These are phyloP conservation scores for Itoplectis maculator DNA, from an alignment of 2,888 invertebrate genomes.

Conservation along the genomic window DNA sequence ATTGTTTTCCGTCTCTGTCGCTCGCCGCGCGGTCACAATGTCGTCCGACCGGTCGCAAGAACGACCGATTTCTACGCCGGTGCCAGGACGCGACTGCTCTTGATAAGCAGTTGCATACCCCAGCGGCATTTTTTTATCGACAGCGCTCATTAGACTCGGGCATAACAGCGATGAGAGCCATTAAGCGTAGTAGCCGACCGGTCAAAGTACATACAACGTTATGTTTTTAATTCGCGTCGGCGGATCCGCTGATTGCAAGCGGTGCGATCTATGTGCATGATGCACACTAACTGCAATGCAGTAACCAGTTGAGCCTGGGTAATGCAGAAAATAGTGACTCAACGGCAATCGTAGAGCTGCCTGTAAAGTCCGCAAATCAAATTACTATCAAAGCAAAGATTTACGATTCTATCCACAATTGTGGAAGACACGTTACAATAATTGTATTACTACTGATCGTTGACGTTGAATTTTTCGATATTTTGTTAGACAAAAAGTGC, in stretches of 20 bases:
- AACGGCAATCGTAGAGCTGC: not conserved
- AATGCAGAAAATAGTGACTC: not conserved
- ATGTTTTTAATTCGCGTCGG: slow-evolving; percentile 4
- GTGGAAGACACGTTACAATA: too few species aligned
- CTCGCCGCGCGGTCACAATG: slow-evolving; percentile 1
- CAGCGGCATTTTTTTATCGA: slow-evolving; percentile 9
- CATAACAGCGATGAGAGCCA: not conserved
- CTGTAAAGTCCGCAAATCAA: not conserved
- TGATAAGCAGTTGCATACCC: not conserved
- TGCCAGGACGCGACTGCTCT: slow-evolving; percentile 7
- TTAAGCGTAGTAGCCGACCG: not conserved
- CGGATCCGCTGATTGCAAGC: not conserved
- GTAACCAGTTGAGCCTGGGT: not conserved
- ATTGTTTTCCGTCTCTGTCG: not conserved
- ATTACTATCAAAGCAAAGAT: not conserved
- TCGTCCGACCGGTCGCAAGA: not conserved
- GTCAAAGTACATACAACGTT: not conserved
- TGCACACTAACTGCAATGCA: not conserved
- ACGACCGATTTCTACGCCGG: slow-evolving; percentile 10
- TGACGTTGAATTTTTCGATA: too few species aligned
- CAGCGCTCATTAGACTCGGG: not conserved
- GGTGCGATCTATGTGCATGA: not conserved
- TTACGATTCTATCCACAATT: not conserved
- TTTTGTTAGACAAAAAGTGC: too few species aligned
- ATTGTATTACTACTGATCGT: too few species aligned